Conservation (phyloP, 37 sponge, comb jelly and placozoan species). For the Lycopodina hypogea region DNA sequence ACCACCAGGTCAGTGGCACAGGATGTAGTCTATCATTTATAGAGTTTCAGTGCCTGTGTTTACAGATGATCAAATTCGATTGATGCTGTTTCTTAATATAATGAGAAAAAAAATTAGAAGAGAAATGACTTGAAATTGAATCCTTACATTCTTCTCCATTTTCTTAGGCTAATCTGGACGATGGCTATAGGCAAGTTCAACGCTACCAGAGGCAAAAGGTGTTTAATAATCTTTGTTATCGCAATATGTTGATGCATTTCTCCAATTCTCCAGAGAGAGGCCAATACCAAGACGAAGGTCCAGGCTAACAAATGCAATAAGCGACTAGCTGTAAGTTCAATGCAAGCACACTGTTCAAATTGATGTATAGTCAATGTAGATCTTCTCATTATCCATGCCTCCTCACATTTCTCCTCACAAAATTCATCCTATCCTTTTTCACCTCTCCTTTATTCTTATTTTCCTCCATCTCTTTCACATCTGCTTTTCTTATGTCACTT, state of each 20-base stretch:
- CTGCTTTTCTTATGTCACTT: neutral
- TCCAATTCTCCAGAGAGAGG: conserved; percentile 44
- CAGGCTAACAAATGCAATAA: conserved; percentile 65
- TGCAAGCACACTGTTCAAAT: neutral
- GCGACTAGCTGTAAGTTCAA: conserved; percentile 45
- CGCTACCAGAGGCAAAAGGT: conserved; percentile 61
- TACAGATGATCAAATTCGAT: neutral
- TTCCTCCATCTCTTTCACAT: too few relatives aligned
- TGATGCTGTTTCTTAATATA: too few relatives aligned
- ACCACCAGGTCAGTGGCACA: too few relatives aligned
- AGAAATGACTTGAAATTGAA: neutral
- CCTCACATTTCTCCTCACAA: too few relatives aligned
- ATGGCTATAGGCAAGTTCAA: conserved; percentile 37
- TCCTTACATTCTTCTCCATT: neutral
- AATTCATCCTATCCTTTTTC: too few relatives aligned
- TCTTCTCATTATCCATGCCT: neutral
- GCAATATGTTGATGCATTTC: neutral
- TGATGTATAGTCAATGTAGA: neutral
- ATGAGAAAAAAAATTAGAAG: too few relatives aligned
- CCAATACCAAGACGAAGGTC: conserved; percentile 57
- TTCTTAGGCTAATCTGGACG: conserved; percentile 41
- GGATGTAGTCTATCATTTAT: too few relatives aligned
- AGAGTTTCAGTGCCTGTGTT: neutral
- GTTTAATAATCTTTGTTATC: neutral
- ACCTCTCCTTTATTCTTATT: too few relatives aligned